Evolutionary conservation across 2,113 vertebrate species (phyloP).

Genomic region (Platycercus adscitus): DNA sequence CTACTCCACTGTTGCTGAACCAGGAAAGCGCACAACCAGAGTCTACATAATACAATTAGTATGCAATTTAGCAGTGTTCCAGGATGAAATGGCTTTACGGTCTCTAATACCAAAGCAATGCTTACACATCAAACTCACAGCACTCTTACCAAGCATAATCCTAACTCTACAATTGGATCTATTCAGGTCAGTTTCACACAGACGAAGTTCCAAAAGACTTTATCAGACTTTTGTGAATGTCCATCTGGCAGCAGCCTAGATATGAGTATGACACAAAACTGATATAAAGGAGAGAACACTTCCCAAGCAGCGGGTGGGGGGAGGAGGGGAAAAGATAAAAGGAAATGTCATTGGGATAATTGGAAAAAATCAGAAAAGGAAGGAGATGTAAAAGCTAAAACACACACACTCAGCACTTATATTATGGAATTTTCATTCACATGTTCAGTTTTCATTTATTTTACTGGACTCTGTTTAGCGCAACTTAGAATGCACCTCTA

Average conservation of each 20-base stretch:
- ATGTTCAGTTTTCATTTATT: background rate
- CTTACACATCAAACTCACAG: background rate
- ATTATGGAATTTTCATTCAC: background rate
- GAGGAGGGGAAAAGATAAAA: background rate
- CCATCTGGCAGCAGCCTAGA: background rate
- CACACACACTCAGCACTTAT: accelerated
- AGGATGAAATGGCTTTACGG: background rate
- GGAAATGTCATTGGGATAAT: background rate
- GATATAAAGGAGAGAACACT: background rate
- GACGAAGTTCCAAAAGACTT: background rate
- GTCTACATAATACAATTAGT: background rate
- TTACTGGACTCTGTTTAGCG: background rate
- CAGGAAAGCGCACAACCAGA: background rate
- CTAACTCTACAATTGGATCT: background rate
- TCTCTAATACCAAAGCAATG: background rate
- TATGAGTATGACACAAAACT: background rate
- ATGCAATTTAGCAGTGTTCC: background rate
- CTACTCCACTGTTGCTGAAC: background rate
- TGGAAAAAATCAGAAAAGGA: background rate
- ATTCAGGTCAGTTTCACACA: background rate
- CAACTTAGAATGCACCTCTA: background rate
- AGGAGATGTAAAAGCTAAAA: background rate
- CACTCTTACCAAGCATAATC: background rate
- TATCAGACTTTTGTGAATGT: background rate
- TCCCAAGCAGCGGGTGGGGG: background rate